phyloP scores from a whole-genome alignment of 1,140 invertebrate species.

The Hyposmocoma kahamanoa region DNA sequence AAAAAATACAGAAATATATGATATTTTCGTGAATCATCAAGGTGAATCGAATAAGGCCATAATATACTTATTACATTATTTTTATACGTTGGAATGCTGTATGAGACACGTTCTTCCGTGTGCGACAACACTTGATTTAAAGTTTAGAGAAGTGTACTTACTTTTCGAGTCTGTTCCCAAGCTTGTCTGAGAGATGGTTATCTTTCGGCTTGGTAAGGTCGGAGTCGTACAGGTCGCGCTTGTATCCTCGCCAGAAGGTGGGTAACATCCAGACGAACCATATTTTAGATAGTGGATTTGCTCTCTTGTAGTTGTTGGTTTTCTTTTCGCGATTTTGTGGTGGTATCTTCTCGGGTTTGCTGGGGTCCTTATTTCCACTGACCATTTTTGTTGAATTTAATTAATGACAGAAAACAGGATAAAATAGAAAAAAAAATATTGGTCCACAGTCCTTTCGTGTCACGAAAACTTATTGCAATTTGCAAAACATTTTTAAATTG shows the following conservation, averaged over 20 bases:
- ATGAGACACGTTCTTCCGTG: too few species aligned
- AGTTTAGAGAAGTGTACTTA: too few species aligned
- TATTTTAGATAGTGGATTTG: conserved; percentile 55
- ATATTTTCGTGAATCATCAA: too few species aligned
- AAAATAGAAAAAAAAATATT: conserved; percentile 19
- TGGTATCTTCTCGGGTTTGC: conserved; percentile 55
- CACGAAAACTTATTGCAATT: conserved; percentile 24
- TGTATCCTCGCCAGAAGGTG: conserved; percentile 79
- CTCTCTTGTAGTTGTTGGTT: conserved; percentile 57
- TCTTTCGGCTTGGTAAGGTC: conserved; percentile 82
- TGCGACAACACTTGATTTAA: too few species aligned
- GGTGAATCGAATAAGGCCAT: too few species aligned
- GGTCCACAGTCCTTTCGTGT: conserved; percentile 21
- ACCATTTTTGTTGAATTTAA: conserved; percentile 52
- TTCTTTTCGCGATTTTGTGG: conserved; percentile 63
- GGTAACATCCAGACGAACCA: conserved; percentile 78
- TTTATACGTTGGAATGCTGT: too few species aligned
- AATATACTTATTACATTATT: too few species aligned
- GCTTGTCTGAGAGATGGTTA: conserved; percentile 73
- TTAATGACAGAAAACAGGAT: too few species aligned
- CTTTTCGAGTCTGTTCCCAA: conserved; percentile 78
- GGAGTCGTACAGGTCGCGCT: conserved; percentile 78
- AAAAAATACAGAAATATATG: too few species aligned
- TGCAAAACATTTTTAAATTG: conserved; percentile 41
- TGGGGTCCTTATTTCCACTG: conserved; percentile 59